These are phyloP conservation scores for Malachius bipustulatus DNA, from an alignment of 2,888 invertebrate genomes.

Conservation along the genomic window DNA sequence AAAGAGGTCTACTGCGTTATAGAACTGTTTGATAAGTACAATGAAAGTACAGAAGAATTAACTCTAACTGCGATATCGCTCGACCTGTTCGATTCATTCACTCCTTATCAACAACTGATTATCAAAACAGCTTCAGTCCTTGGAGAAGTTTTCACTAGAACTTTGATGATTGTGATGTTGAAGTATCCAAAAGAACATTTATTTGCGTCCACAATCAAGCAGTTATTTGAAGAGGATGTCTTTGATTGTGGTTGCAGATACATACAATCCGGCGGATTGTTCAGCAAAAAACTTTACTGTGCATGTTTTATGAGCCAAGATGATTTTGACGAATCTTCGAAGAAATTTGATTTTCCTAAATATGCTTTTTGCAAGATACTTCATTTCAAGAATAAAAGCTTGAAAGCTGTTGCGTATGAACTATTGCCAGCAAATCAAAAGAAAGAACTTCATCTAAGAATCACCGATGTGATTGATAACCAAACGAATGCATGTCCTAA, in stretches of 20 bases:
- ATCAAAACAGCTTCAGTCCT: conserved; percentile 48
- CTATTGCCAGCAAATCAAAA: conserved; percentile 43
- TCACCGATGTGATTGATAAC: conserved; percentile 40
- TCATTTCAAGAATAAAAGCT: conserved; percentile 42
- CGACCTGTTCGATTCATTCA: conserved; percentile 45
- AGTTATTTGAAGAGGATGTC: conserved; percentile 43
- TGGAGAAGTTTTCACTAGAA: conserved; percentile 43
- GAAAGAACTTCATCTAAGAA: conserved; percentile 43
- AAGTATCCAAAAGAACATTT: conserved; percentile 40
- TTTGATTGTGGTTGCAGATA: conserved; percentile 41
- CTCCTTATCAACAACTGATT: conserved; percentile 47
- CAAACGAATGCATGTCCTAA: conserved; percentile 41
- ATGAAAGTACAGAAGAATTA: conserved; percentile 15
- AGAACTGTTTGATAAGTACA: conserved; percentile 14
- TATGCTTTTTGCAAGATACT: conserved; percentile 47
- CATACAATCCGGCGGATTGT: conserved; percentile 19
- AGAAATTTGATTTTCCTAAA: conserved; percentile 36
- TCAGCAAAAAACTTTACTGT: conserved; percentile 14
- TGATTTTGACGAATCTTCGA: conserved; percentile 33
- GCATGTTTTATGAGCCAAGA: conserved; percentile 35
- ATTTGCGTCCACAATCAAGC: conserved; percentile 39
- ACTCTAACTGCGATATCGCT: conserved; percentile 41
- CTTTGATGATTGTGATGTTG: conserved; percentile 43
- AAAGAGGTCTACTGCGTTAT: conserved; percentile 13
- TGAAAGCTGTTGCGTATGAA: conserved; percentile 43